Evolutionary conservation across 2,113 vertebrate species (phyloP).

Genomic region (Callaeas wilsoni): DNA sequence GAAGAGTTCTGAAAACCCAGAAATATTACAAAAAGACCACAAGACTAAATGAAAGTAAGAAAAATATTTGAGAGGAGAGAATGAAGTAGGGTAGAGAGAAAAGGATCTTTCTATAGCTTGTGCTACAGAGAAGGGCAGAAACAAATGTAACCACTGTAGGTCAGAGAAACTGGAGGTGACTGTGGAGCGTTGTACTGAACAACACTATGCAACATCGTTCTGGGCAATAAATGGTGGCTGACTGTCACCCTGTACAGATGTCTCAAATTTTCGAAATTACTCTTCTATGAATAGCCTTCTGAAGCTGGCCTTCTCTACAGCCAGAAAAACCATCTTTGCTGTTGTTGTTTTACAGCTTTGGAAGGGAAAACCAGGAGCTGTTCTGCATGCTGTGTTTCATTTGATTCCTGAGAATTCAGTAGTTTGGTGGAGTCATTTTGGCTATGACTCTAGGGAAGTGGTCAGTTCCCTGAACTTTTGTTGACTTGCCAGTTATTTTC

Average conservation of each 20-base stretch:
- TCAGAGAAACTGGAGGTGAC: background rate
- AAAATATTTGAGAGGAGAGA: constrained; percentile 10
- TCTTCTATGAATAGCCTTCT: background rate
- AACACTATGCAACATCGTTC: background rate
- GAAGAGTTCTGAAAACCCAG: background rate
- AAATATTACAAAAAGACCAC: constrained; percentile 1
- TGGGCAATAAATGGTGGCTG: background rate
- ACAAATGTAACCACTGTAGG: background rate
- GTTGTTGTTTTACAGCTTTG: background rate
- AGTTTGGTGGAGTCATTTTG: background rate
- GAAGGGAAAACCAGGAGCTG: background rate
- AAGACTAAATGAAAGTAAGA: constrained; percentile 25
- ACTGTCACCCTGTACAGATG: background rate
- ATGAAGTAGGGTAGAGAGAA: background rate
- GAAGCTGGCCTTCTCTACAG: background rate
- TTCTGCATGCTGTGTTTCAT: background rate
- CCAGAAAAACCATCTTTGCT: background rate
- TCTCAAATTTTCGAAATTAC: constrained; percentile 23
- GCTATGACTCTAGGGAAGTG: background rate
- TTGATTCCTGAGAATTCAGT: background rate
- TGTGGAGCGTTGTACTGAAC: background rate
- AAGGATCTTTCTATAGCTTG: background rate
- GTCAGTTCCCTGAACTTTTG: background rate
- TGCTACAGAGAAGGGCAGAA: background rate
- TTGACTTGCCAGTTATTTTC: background rate